Evolutionary conservation across 1,140 invertebrate species (phyloP), one percentile per base, ranked within the genome.

Genomic region (Samia ricini): DNA sequence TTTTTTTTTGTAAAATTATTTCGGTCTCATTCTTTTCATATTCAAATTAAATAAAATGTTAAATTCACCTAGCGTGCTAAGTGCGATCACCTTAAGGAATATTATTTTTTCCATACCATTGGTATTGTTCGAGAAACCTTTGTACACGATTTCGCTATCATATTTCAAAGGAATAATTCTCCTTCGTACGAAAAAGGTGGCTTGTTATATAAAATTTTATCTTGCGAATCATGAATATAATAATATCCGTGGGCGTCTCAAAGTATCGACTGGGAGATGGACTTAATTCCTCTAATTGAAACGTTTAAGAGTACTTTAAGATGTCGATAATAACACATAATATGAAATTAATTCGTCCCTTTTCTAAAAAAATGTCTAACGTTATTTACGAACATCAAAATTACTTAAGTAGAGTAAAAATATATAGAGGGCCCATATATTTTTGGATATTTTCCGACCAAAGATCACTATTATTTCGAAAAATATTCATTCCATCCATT

Each of bases 111-210:
- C 26, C 33, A 42, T 42, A 42, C n/a, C 33, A 15, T 42, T 12
- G 33, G 33, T 4, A 42, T 42, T 42, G 33, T 42, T 42, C 33
- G 33, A 42, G 33, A 4, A 42, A 42, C n/a, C 33, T 42, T 42
- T 42, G 10, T 42, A 42, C 33, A 42, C 33, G 33, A 15, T 15
- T 42, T 42, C 10, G 33, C 3, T 42, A 42, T 42, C 12, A 42
- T 42, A 15, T 42, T 42, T 42, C 33, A 42, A 42, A 42, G 33
- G 33, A 42, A 42, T 42, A 42, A 42, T 42, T 42, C 33, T 42
- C 33, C 12, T 42, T 15, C 3, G 33, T 42, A 42, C 12, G 33
- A 42, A 12, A 42, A 42, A 42, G 1, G 33, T 10, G 33, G 12
- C 4, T 42, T 42, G 33, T 42, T 42, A 42, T 4, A 42, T n/a